phyloP scores from a whole-genome alignment of 2,888 invertebrate genomes.

The Caenorhabditis zanzibari region DNA sequence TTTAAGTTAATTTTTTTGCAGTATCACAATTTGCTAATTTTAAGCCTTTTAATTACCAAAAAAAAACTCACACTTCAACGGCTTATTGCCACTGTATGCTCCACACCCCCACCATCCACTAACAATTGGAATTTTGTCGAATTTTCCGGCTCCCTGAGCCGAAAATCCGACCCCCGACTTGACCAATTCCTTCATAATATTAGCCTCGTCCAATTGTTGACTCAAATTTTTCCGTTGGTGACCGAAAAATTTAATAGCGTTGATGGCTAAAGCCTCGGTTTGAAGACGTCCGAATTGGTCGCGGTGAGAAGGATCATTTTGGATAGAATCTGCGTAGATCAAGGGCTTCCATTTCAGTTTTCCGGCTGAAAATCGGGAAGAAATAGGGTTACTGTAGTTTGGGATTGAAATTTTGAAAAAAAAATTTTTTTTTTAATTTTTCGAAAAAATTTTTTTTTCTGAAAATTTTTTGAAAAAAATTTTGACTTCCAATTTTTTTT shows the following conservation, averaged over 20 bases:
- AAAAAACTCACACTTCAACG: constrained; percentile 73
- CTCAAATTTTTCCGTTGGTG: constrained; percentile 84
- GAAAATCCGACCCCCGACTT: constrained; percentile 87
- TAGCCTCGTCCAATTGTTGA: constrained; percentile 84
- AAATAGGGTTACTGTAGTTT: too few species aligned
- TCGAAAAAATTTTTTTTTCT: too few species aligned
- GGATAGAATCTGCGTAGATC: background rate
- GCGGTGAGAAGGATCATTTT: background rate
- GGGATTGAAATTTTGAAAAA: too few species aligned
- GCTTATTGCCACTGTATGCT: constrained; percentile 75
- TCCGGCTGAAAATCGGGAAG: constrained; percentile 12
- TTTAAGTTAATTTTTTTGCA: too few species aligned
- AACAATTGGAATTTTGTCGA: constrained; percentile 86
- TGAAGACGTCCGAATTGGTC: constrained; percentile 84
- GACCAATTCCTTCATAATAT: constrained; percentile 89
- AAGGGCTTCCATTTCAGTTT: constrained; percentile 18
- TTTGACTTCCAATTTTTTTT: too few species aligned
- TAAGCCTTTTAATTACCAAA: background rate
- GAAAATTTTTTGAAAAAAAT: too few species aligned
- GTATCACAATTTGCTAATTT: too few species aligned
- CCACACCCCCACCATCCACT: constrained; percentile 93
- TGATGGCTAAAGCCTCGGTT: constrained; percentile 90
- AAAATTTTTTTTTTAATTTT: too few species aligned
- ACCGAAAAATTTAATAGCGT: constrained; percentile 88
- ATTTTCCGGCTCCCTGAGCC: constrained; percentile 65